Base-by-base conservation (phyloP, 2,888 invertebrate species). In the Lypha dubia region DNA sequence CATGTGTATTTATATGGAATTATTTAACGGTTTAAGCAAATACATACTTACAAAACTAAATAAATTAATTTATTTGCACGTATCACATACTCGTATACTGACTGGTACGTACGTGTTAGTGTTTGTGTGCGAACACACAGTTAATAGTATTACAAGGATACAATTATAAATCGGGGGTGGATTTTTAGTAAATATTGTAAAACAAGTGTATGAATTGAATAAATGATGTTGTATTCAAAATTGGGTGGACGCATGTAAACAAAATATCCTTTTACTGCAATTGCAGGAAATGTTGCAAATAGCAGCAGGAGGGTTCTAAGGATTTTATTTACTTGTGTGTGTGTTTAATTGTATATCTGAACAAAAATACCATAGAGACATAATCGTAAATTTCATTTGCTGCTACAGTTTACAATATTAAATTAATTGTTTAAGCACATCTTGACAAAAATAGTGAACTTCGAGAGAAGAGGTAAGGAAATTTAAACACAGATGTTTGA, bases 1-100 rank as follows among this genome's bases (percentile, higher is more conserved):
- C 84, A 84, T 84, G 84, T 84, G 84, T 84, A 81, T 84, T 84
- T 84, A 81, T 73, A 81, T n/a, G n/a, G 51, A 81, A 81, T 81
- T 84, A 84, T 77, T 84, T 84, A 77, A 81, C 84, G 84, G 84
- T 63, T 77, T 81, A 80, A 56, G 73, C 84, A 84, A 84, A 84
- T 81, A 84, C 49, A 81, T 65, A 77, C n/a, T n/a, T n/a, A n/a
- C n/a, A 84, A 81, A 80, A 84, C 84, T 74, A 84, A 84, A 84
- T 77, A 81, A 84, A 84, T 84, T 84, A 77, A 84, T 81, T 80
- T 84, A 77, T 79, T 79, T 79, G 24, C 79, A 46, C 71, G 71
- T 56, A 46, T 44, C 62, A 8, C 44, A 70, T 67, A n/a, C n/a
- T n/a, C n/a, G n/a, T n/a, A 62, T 51, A 80, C 7, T 49, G 49